Conservation (phyloP, 2,888 invertebrate genomes). For the Dorcus parallelipipedus region DNA sequence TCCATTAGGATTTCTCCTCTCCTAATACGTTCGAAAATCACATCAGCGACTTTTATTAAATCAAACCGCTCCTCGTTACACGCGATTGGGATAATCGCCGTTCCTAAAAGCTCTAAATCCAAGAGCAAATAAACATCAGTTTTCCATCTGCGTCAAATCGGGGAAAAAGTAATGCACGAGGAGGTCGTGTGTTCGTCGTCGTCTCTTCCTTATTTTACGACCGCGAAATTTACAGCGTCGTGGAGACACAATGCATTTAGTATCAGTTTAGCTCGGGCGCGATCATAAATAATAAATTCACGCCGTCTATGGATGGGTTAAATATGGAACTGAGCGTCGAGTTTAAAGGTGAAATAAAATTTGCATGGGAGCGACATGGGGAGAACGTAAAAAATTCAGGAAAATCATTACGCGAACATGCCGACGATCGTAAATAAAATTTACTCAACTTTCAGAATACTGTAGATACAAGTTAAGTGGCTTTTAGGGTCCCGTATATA, state of each 20-base stretch:
- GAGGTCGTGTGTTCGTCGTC: neutral
- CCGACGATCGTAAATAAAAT: too few relatives aligned
- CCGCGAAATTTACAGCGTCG: neutral
- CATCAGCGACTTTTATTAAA: neutral
- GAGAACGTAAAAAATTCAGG: too few relatives aligned
- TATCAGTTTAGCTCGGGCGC: too few relatives aligned
- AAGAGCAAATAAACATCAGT: neutral
- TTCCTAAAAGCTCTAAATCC: neutral
- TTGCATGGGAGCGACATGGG: too few relatives aligned
- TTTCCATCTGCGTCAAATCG: neutral
- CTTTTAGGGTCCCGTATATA: too few relatives aligned
- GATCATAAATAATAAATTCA: too few relatives aligned
- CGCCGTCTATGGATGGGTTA: too few relatives aligned
- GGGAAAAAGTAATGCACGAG: neutral
- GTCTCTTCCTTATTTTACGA: neutral
- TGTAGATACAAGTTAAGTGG: too few relatives aligned
- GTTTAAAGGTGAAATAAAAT: too few relatives aligned
- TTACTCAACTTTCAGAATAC: too few relatives aligned
- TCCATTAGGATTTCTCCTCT: neutral
- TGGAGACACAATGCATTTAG: neutral
- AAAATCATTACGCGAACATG: too few relatives aligned
- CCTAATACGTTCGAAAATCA: neutral
- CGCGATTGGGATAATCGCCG: neutral
- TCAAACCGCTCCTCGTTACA: neutral
- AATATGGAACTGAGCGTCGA: too few relatives aligned